These are phyloP conservation scores for Eupithecia tripunctaria DNA, from an alignment of 2,888 invertebrate species.

Conservation along the genomic window DNA sequence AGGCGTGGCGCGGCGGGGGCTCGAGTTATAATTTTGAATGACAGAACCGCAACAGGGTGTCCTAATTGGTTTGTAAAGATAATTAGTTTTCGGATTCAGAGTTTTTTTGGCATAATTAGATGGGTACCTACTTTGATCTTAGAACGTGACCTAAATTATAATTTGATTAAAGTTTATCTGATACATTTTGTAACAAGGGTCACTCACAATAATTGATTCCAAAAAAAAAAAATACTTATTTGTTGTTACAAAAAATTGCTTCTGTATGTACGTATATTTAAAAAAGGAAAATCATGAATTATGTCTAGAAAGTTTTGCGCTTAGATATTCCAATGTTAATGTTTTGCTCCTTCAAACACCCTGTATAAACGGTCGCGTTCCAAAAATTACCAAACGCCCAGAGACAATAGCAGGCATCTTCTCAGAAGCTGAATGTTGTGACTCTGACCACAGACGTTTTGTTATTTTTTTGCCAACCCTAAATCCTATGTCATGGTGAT, in stretches of 20 bases:
- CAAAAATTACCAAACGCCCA: constrained; percentile 59
- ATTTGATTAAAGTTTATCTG: not conserved
- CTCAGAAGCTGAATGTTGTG: constrained; percentile 70
- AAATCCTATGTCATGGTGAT: constrained; percentile 61
- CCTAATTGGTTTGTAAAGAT: constrained; percentile 18
- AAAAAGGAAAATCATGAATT: not conserved
- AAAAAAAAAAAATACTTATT: not conserved
- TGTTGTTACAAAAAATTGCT: not conserved
- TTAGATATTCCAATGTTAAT: not conserved
- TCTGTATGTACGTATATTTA: not conserved
- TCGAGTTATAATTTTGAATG: constrained; percentile 55
- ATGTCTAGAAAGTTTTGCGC: not conserved
- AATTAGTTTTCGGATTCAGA: not conserved
- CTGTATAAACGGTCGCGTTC: constrained; percentile 51
- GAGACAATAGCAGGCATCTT: constrained; percentile 61
- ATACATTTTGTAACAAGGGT: not conserved
- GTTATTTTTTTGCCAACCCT: constrained; percentile 45
- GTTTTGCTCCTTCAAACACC: constrained; percentile 36
- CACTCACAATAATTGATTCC: not conserved
- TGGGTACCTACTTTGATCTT: not conserved
- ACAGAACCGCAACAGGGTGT: constrained; percentile 56
- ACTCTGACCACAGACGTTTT: constrained; percentile 50
- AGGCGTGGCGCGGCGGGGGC: constrained; percentile 45
- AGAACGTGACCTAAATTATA: not conserved
- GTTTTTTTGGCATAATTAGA: not conserved